phyloP scores from a whole-genome alignment of 2,113 vertebrate species.

The Ptychochromis oligacanthus region DNA sequence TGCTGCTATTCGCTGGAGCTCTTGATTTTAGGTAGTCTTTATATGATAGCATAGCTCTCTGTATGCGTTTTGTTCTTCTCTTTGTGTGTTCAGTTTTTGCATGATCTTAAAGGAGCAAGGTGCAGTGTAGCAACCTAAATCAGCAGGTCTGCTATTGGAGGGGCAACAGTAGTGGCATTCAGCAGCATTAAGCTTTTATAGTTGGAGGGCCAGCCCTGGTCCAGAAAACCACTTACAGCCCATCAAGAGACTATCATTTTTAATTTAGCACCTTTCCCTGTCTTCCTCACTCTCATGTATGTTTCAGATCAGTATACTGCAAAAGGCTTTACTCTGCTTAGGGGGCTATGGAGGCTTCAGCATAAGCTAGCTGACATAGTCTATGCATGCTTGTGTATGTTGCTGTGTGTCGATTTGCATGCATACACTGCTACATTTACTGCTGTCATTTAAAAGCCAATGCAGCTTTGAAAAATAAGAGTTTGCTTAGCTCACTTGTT shows the following conservation, averaged over 20 bases:
- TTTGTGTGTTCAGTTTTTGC: background rate
- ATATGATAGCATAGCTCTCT: background rate
- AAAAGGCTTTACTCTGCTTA: slow-evolving; percentile 6
- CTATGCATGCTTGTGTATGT: background rate
- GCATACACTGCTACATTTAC: background rate
- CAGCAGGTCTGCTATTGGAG: slow-evolving; percentile 29
- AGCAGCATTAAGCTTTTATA: slow-evolving; percentile 77
- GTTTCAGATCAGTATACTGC: slow-evolving; percentile 63
- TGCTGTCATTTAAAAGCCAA: background rate
- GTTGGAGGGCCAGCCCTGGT: slow-evolving; percentile 31
- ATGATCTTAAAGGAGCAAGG: background rate
- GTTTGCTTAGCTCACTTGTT: slow-evolving; percentile 18
- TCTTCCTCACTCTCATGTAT: slow-evolving; percentile 66
- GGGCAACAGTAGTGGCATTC: slow-evolving; percentile 16
- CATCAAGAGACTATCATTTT: slow-evolving; percentile 75
- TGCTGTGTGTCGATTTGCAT: slow-evolving; percentile 5
- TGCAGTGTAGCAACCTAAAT: slow-evolving; percentile 1
- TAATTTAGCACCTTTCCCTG: slow-evolving; percentile 75
- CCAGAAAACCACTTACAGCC: slow-evolving; percentile 72
- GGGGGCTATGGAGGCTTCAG: background rate
- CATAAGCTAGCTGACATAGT: background rate
- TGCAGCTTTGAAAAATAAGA: slow-evolving; percentile 3
- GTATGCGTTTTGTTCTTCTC: background rate
- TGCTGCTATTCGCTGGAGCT: background rate
- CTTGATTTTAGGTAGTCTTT: background rate